Conservation (phyloP, 2,888 invertebrate genomes). For the Ganaspis brasiliensis region DNA sequence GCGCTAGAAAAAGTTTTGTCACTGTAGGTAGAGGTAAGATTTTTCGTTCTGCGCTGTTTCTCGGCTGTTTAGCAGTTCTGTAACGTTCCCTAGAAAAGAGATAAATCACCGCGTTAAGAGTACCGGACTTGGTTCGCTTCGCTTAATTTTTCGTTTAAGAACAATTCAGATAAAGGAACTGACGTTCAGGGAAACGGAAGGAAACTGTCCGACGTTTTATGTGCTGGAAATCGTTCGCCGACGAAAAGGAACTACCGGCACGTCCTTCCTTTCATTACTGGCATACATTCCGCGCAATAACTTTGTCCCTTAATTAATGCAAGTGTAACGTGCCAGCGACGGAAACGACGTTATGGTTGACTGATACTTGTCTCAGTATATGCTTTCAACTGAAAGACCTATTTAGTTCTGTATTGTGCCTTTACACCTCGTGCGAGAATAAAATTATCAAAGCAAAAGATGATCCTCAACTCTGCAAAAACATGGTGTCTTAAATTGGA, state of each 20-base stretch:
- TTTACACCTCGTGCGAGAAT: constrained; percentile 32
- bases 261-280: constrained; percentile 29
- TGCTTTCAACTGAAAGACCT: constrained; percentile 24
- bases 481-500: too few relatives aligned
- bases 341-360: constrained; percentile 50
- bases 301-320: constrained; percentile 46
- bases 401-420: constrained; percentile 26
- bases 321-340: constrained; percentile 42
- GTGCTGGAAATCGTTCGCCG: constrained; percentile 34
- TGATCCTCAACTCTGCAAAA: neutral
- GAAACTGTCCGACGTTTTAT: constrained; percentile 42
- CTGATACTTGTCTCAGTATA: constrained; percentile 38
- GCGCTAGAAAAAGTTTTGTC: constrained; percentile 34
- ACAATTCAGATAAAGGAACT: constrained; percentile 35
- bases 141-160: constrained; percentile 42
- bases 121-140: constrained; percentile 30
- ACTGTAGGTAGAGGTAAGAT: constrained; percentile 19
- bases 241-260: constrained; percentile 27
- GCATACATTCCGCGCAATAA: constrained; percentile 45
- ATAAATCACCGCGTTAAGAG: constrained; percentile 32
- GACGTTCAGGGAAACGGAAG: constrained; percentile 32
- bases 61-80: constrained; percentile 8
- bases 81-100: constrained; percentile 11
- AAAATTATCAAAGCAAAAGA: constrained; percentile 21
- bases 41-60: constrained; percentile 34